Percentiles rank a stretch among this genome's conserved stretches.
phyloP scores from a whole-genome alignment of 2,113 vertebrate genomes.

The Halcyon senegalensis region DNA sequence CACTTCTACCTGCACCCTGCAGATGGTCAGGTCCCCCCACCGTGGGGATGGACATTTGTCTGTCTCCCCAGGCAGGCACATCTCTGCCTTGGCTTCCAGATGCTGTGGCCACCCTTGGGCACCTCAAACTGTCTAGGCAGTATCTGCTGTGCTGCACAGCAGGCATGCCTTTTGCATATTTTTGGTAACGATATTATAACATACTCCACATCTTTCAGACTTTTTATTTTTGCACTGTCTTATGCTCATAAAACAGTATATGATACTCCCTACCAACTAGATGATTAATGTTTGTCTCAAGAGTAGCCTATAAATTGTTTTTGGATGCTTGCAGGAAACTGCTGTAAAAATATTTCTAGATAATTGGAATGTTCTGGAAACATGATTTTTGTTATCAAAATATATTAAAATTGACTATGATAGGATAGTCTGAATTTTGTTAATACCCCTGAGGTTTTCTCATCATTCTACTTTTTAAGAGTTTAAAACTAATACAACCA shows the following conservation, averaged over 20 bases:
- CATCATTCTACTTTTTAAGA: background rate
- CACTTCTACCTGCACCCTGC: background rate
- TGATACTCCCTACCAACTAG: background rate
- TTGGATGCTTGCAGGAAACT: background rate
- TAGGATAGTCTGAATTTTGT: background rate
- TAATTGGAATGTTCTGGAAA: background rate
- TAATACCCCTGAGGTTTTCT: background rate
- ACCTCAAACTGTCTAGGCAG: background rate
- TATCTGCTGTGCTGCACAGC: background rate
- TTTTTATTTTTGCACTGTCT: background rate
- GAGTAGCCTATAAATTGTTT: background rate
- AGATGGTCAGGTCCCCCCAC: fast-evolving
- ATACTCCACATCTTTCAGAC: background rate
- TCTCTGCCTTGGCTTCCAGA: background rate
- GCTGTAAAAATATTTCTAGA: background rate
- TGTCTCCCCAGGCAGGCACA: background rate
- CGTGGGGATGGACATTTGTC: fast-evolving
- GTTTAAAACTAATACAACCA: background rate
- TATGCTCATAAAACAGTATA: background rate
- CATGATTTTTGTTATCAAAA: background rate
- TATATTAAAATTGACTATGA: background rate
- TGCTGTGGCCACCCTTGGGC: background rate
- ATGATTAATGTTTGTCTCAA: background rate
- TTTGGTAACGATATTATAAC: background rate
- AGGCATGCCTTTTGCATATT: fast-evolving